phyloP scores from a whole-genome alignment of 2,888 invertebrate genomes.

The Molorchus minor region DNA sequence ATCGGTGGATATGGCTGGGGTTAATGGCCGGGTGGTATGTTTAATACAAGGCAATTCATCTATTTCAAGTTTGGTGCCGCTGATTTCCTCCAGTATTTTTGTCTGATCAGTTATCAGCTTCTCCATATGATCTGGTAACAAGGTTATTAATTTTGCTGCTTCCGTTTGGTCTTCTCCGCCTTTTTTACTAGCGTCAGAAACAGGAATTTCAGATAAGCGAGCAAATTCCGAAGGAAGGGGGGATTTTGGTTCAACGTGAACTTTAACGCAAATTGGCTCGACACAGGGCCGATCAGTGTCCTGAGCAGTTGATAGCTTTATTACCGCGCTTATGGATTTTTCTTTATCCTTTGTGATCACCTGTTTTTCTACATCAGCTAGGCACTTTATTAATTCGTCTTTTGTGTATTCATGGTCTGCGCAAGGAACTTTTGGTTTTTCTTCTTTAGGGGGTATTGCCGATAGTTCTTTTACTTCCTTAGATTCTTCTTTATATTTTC shows the following conservation, averaged over 20 bases:
- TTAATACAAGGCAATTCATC: constrained; percentile 39
- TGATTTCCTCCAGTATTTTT: constrained; percentile 41
- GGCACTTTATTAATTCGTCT: constrained; percentile 44
- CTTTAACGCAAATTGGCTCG: constrained; percentile 55
- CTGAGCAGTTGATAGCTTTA: constrained; percentile 17
- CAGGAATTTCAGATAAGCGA: too few relatives aligned
- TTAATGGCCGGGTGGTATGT: constrained; percentile 16
- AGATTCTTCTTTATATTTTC: constrained; percentile 25
- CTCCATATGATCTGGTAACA: not conserved
- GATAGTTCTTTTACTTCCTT: constrained; percentile 16
- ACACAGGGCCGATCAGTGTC: constrained; percentile 35
- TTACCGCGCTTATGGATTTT: constrained; percentile 31
- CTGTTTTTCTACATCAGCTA: constrained; percentile 45
- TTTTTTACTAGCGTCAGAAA: constrained; percentile 15
- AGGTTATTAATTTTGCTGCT: constrained; percentile 8
- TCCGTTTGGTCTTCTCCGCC: constrained; percentile 2
- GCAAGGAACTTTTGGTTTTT: constrained; percentile 15
- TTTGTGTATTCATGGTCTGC: constrained; percentile 41
- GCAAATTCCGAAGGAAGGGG: constrained; percentile 34
- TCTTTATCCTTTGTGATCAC: constrained; percentile 33
- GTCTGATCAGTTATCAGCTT: constrained; percentile 34
- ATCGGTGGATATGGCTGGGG: not conserved
- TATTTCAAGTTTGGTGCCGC: constrained; percentile 35
- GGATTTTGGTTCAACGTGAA: constrained; percentile 47
- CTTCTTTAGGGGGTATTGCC: constrained; percentile 14